phyloP scores from a whole-genome alignment of 2,113 vertebrate species.

The Melanerpes aurifrons region DNA sequence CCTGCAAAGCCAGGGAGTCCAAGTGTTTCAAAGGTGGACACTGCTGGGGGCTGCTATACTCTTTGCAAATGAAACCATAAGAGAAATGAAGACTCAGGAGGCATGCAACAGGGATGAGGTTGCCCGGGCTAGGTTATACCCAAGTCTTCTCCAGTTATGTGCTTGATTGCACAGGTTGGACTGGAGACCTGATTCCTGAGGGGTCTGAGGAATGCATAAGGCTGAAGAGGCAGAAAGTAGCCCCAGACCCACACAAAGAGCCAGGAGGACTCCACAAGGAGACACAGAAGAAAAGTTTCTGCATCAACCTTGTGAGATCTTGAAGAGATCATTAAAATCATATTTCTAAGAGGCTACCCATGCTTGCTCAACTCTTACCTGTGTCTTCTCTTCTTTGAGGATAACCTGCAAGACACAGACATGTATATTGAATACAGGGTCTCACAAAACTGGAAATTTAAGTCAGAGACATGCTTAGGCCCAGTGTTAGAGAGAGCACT shows the following conservation, averaged over 20 bases:
- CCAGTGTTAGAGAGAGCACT: background rate
- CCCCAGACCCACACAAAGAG: background rate
- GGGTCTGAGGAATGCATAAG: background rate
- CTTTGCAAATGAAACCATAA: background rate
- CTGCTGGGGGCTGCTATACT: background rate
- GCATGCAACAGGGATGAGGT: background rate
- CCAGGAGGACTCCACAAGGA: background rate
- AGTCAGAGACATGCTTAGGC: background rate
- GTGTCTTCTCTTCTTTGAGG: constrained; percentile 93
- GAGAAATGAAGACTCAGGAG: background rate
- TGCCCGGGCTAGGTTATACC: background rate
- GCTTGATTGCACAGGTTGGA: background rate
- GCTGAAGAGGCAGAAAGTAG: background rate
- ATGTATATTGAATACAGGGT: background rate
- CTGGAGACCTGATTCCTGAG: background rate
- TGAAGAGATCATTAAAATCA: background rate
- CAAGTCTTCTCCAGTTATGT: background rate
- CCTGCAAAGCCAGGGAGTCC: background rate
- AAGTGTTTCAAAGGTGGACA: background rate
- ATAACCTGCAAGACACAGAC: constrained; percentile 79
- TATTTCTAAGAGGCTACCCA: background rate
- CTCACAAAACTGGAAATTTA: background rate
- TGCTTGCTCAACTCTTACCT: constrained; percentile 78
- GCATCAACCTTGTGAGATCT: background rate
- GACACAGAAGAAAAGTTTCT: background rate